Evolutionary conservation across 2,888 invertebrate genomes (phyloP).

Genomic region (Acrobasis repandana): DNA sequence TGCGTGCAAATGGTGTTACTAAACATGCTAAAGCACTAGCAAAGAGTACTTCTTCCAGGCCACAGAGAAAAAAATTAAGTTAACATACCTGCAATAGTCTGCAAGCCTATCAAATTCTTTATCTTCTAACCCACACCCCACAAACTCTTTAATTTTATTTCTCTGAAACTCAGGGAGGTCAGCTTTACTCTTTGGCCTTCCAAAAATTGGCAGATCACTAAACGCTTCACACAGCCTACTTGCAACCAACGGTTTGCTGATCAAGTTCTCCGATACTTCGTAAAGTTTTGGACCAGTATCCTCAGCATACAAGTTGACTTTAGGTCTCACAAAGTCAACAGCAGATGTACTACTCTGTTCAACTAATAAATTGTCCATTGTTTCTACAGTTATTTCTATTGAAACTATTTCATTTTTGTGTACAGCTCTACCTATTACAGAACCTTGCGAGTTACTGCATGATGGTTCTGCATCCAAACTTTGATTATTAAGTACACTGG

Average conservation of each 20-base stretch:
- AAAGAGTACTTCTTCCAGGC: no score
- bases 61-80: not conserved
- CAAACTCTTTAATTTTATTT: conserved; percentile 56
- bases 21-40: no score
- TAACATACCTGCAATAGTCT: conserved; percentile 71
- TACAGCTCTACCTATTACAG: not conserved
- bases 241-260: conserved; percentile 54
- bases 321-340: conserved; percentile 6
- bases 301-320: conserved; percentile 44
- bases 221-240: conserved; percentile 57
- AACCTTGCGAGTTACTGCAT: not conserved
- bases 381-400: not conserved
- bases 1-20: no score
- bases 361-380: not conserved
- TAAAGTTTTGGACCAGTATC: conserved; percentile 56
- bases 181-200: conserved; percentile 42
- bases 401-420: not conserved
- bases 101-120: conserved; percentile 64
- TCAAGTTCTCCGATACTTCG: conserved; percentile 45
- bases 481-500: not conserved
- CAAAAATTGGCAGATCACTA: conserved; percentile 57
- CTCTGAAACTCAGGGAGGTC: conserved; percentile 45
- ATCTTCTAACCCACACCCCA: conserved; percentile 59
- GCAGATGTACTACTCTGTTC: not conserved
- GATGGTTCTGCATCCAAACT: no score